Conservation (phyloP, 2,797 vertebrate species). For the Pagetopsis macropterus region DNA sequence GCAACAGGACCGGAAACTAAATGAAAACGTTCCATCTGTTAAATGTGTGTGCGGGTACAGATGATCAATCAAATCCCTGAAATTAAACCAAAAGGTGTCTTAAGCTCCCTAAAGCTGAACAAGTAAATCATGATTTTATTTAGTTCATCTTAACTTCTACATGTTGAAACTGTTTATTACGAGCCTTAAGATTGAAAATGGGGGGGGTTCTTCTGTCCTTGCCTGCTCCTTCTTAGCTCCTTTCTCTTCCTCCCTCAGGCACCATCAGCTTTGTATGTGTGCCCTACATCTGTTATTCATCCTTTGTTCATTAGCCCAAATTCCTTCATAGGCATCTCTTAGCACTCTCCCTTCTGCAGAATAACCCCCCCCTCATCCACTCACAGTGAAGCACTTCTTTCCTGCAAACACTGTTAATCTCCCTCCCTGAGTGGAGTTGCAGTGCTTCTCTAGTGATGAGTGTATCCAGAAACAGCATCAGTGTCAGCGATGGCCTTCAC, state of each 20-base stretch:
- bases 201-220: not conserved
- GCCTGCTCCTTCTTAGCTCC: not conserved
- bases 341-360: slow-evolving; percentile 12
- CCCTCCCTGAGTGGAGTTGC: not conserved
- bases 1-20: too few relatives aligned
- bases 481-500: slow-evolving; percentile 20
- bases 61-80: too few relatives aligned
- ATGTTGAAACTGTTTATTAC: not conserved
- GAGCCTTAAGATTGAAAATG: not conserved
- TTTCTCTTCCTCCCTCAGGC: slow-evolving; percentile 25
- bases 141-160: not conserved
- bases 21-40: too few relatives aligned
- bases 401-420: not conserved
- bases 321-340: slow-evolving; percentile 17
- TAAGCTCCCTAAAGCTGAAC: not conserved
- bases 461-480: slow-evolving; percentile 9
- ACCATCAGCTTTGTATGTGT: slow-evolving; percentile 31
- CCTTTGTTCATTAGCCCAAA: slow-evolving; percentile 50
- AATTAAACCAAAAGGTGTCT: not conserved
- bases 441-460: slow-evolving; percentile 6
- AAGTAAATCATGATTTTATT: not conserved
- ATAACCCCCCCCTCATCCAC: not conserved
- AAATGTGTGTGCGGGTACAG: too few relatives aligned
- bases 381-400: not conserved
- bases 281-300: slow-evolving; percentile 53